Evolutionary conservation across 2,113 vertebrate genomes (phyloP).

Genomic region (Melanocharis versteri): DNA sequence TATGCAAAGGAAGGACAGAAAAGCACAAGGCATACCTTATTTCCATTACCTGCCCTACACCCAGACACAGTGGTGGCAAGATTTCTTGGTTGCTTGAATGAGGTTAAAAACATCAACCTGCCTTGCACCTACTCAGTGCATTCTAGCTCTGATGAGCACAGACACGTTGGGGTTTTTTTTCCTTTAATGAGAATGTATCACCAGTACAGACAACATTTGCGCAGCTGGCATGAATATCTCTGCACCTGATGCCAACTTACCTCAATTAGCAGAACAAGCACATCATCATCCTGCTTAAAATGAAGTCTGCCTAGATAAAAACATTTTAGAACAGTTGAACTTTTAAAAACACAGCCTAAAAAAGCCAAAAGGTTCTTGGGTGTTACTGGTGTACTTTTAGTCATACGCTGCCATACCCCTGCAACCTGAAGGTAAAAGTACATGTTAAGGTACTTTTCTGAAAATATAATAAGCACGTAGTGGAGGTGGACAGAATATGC

Average conservation of each 20-base stretch:
- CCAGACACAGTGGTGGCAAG: background rate
- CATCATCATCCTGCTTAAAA: background rate
- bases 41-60: background rate
- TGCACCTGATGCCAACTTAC: background rate
- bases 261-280: background rate
- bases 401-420: rapidly evolving
- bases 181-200: background rate
- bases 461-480: background rate
- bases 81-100: background rate
- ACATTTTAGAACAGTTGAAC: background rate
- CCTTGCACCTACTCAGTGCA: background rate
- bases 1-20: background rate
- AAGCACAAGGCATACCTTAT: background rate
- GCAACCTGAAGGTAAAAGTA: background rate
- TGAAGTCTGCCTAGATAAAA: background rate
- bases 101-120: background rate
- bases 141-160: background rate
- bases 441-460: background rate
- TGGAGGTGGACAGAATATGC: background rate
- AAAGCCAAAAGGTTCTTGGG: background rate
- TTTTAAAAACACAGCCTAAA: background rate
- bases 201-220: background rate
- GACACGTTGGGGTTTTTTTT: background rate
- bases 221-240: background rate
- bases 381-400: background rate